These are phyloP conservation scores for Zaprionus camerounensis DNA, from an alignment of 1,140 invertebrate species.

Conservation along the genomic window DNA sequence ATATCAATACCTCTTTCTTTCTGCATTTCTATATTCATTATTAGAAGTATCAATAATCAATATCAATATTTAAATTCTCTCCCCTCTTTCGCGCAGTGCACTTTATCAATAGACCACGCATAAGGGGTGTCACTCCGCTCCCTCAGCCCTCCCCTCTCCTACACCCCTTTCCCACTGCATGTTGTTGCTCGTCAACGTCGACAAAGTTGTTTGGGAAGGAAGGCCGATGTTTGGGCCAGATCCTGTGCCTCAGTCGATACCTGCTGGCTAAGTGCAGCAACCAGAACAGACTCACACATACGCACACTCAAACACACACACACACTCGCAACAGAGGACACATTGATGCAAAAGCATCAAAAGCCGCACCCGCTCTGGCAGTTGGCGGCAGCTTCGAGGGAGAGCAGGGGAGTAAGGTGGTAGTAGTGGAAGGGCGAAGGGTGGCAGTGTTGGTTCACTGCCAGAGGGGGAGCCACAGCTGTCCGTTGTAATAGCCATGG, in stretches of 20 bases:
- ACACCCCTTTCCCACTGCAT: constrained; percentile 11
- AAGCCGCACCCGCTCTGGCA: constrained; percentile 43
- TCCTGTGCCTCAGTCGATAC: constrained; percentile 40
- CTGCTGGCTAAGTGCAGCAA: constrained; percentile 52
- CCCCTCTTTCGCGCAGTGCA: constrained; percentile 27
- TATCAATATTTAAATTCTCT: background rate
- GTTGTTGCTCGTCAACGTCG: constrained; percentile 50
- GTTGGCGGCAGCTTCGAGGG: background rate
- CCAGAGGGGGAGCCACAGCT: constrained; percentile 38
- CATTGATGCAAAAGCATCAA: constrained; percentile 57
- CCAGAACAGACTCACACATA: constrained; percentile 23
- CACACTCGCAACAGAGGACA: constrained; percentile 16
- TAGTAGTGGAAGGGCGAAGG: background rate
- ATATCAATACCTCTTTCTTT: no score
- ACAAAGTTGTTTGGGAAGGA: constrained; percentile 52
- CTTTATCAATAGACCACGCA: constrained; percentile 53
- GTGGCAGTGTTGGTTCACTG: background rate
- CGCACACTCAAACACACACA: background rate
- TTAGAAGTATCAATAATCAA: background rate
- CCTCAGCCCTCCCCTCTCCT: background rate
- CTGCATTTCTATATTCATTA: no score
- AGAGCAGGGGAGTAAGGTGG: background rate
- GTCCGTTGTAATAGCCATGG: constrained; percentile 53
- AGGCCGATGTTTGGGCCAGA: constrained; percentile 19
- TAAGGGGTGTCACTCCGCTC: constrained; percentile 23